Percentiles rank a stretch among this genome's conserved stretches.
Conservation (phyloP, 1,140 invertebrate genomes). For the Drosophila mauritiana region DNA sequence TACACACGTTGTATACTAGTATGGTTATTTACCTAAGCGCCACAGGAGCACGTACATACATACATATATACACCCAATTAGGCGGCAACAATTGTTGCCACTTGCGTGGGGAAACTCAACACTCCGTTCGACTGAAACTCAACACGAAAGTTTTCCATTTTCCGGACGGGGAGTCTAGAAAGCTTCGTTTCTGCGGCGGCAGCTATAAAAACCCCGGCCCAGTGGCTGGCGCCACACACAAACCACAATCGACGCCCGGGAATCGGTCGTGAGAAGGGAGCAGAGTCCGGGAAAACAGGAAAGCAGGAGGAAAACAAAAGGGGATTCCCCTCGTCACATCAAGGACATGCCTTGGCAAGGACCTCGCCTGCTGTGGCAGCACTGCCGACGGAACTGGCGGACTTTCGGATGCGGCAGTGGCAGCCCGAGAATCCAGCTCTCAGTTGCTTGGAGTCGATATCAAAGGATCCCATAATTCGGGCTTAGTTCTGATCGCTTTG, state of each 20-base stretch:
- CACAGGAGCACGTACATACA: constrained; percentile 40
- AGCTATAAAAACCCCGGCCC: constrained; percentile 67
- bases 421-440: constrained; percentile 32
- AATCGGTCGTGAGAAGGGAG: constrained; percentile 34
- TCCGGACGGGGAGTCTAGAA: constrained; percentile 38
- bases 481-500: constrained; percentile 2
- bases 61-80: constrained; percentile 79
- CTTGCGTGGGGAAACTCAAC: constrained; percentile 57
- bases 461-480: constrained; percentile 50
- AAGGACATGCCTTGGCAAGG: constrained; percentile 62
- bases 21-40: constrained; percentile 63
- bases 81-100: constrained; percentile 79
- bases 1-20: constrained; percentile 1
- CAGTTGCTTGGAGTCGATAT: constrained; percentile 61
- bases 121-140: constrained; percentile 50
- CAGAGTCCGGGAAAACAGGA: constrained; percentile 3
- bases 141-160: constrained; percentile 51
- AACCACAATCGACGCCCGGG: constrained; percentile 60
- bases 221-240: constrained; percentile 71
- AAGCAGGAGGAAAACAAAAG: constrained; percentile 2
- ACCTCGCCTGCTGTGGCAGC: constrained; percentile 59
- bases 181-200: constrained; percentile 59
- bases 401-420: constrained; percentile 9
- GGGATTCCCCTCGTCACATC: neutral
- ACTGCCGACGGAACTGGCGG: constrained; percentile 64